phyloP scores from a whole-genome alignment of 2,797 vertebrate species.

The Semotilus atromaculatus region DNA sequence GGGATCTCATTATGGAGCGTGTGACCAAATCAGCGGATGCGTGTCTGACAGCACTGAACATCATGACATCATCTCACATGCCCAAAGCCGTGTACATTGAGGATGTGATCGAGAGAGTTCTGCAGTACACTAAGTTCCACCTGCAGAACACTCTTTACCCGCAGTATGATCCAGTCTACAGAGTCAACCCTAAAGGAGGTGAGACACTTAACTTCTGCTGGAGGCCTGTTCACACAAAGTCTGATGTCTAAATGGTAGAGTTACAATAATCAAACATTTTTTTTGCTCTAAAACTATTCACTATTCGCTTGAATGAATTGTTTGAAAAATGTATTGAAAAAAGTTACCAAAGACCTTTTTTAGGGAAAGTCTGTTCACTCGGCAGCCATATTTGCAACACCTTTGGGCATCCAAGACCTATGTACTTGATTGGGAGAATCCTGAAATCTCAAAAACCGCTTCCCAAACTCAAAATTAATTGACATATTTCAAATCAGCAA shows the following conservation, averaged over 20 bases:
- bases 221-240: background rate
- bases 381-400: background rate
- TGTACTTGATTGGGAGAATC: background rate
- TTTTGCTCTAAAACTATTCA: no score
- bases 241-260: background rate
- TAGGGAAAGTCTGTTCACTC: background rate
- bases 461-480: background rate
- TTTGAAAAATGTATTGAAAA: background rate
- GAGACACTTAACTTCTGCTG: conserved; percentile 50
- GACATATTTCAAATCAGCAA: background rate
- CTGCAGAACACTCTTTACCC: conserved; percentile 97
- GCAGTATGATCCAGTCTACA: conserved; percentile 97
- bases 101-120: conserved; percentile 93
- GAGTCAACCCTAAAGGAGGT: conserved; percentile 95
- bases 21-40: conserved; percentile 96
- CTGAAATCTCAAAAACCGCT: background rate
- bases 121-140: conserved; percentile 97
- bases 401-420: background rate
- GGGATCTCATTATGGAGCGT: conserved; percentile 95
- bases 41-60: conserved; percentile 92
- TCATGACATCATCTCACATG: conserved; percentile 96
- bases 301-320: background rate
- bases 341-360: background rate
- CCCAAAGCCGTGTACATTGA: conserved; percentile 97
- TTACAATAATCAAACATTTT: background rate